Evolutionary conservation across 1,140 invertebrate genomes (phyloP), one percentile per base, ranked within the genome.

Genomic region (Oscheius sp.): DNA sequence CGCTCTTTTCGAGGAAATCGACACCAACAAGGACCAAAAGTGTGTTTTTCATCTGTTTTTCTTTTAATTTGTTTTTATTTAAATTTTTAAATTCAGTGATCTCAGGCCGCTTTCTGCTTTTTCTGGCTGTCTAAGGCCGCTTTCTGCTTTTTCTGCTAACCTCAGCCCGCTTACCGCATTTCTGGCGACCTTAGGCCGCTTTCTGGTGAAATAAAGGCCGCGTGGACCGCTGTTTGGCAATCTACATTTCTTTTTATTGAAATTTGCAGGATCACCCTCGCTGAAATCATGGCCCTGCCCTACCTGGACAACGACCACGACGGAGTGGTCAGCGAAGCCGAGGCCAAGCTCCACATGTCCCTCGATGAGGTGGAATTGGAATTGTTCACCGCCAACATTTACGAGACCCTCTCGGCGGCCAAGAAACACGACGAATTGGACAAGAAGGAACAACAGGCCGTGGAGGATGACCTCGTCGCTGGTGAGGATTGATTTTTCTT

Each of bases 261-360:
- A 28, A 35, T 3, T 72, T 35, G 61, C 72, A 89, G 90, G 64
- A 84, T 96, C 46, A 89, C 90, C 74, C 81, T 91, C 42, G 87
- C 88, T 61, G 95, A 97, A 86, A 85, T 98, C 13, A 90, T 91
- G 86, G 87, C 89, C 3, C 88, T 90, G 75, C 86, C 87, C 36
- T 90, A 89, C 46, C 93, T 97, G 88, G 94, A 97, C 86, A 90
- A 90, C 76, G 91, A 97, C 86, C 89, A 89, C 70, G 91, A 97
- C 88, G 93, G 93, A 4, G 88, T 88, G 68, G 91, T 94, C 55
- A 88, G 90, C 46, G 90, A 92, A 64, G 93, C 95, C 79, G 92
- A 95, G 85, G 90, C 91, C 2, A 89, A 34, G 29, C 59, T 55
- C 42, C 1, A 32, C 35, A 32, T 23, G 20, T 23, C 55, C 36